Percentiles rank a stretch among this genome's conserved stretches.
phyloP scores from a whole-genome alignment of 1,140 invertebrate species.

The Trichogramma pretiosum region DNA sequence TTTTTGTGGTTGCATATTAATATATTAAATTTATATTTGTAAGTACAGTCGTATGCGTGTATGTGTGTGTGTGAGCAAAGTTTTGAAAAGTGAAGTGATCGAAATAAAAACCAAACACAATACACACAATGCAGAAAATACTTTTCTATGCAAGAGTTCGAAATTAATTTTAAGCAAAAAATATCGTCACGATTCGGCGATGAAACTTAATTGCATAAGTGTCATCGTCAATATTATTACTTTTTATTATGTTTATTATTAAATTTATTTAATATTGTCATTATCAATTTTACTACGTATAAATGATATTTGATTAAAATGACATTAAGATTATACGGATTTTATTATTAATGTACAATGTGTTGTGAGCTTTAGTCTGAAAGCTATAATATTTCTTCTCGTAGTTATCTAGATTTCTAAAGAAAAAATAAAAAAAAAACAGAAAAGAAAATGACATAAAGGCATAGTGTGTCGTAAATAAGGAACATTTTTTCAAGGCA shows the following conservation, averaged over 20 bases:
- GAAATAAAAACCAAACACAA: constrained; percentile 13
- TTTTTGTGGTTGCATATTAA: constrained; percentile 12
- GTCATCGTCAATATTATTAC: constrained; percentile 13
- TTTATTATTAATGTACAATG: constrained; percentile 23
- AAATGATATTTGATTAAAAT: no score
- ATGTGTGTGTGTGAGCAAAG: no score
- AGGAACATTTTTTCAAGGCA: constrained; percentile 1
- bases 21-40: constrained; percentile 11
- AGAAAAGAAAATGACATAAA: no score
- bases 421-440: constrained; percentile 1
- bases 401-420: constrained; percentile 27
- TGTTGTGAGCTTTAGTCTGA: no score
- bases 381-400: constrained; percentile 26
- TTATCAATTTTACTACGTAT: constrained; percentile 7
- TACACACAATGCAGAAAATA: constrained; percentile 11
- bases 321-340: no score
- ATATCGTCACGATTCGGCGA: no score
- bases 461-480: no score
- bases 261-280: constrained; percentile 4
- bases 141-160: constrained; percentile 17
- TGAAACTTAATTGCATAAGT: no score
- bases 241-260: constrained; percentile 16
- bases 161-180: constrained; percentile 13
- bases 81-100: constrained; percentile 11
- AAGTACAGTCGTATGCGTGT: no score